Evolutionary conservation across 2,797 vertebrate species (phyloP).

Genomic region (Carapus acus): DNA sequence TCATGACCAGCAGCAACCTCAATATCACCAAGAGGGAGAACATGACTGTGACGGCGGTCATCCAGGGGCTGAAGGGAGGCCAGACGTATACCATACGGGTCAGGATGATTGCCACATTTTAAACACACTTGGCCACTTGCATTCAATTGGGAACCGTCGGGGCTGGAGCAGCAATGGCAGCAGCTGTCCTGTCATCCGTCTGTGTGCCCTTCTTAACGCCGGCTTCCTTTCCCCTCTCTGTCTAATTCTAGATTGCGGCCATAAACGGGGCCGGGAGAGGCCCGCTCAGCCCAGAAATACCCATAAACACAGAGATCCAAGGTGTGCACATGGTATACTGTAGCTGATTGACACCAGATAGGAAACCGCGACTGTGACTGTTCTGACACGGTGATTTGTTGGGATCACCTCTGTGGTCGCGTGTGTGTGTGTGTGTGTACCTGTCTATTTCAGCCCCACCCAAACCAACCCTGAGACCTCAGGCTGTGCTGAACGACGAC

Average conservation of each 20-base stretch:
- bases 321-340: constrained; percentile 65
- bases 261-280: constrained; percentile 87
- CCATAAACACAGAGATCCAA: constrained; percentile 90
- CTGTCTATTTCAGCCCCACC: constrained; percentile 78
- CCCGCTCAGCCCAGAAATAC: constrained; percentile 84
- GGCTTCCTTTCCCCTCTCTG: constrained; percentile 1
- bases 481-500: constrained; percentile 73
- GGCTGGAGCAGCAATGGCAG: neutral
- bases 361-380: neutral
- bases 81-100: constrained; percentile 88
- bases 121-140: too few relatives aligned
- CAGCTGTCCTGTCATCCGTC: neutral
- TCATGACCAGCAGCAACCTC: constrained; percentile 76
- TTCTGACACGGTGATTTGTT: neutral
- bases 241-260: constrained; percentile 82
- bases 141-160: neutral
- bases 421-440: constrained; percentile 8
- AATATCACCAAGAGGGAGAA: constrained; percentile 73
- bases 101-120: constrained; percentile 36
- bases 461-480: constrained; percentile 80
- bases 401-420: neutral
- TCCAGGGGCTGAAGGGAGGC: constrained; percentile 92
- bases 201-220: constrained; percentile 2
- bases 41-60: constrained; percentile 76
- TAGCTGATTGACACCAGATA: constrained; percentile 12